Base-by-base conservation (phyloP, 2,888 invertebrate genomes). In the Lasius platythorax region DNA sequence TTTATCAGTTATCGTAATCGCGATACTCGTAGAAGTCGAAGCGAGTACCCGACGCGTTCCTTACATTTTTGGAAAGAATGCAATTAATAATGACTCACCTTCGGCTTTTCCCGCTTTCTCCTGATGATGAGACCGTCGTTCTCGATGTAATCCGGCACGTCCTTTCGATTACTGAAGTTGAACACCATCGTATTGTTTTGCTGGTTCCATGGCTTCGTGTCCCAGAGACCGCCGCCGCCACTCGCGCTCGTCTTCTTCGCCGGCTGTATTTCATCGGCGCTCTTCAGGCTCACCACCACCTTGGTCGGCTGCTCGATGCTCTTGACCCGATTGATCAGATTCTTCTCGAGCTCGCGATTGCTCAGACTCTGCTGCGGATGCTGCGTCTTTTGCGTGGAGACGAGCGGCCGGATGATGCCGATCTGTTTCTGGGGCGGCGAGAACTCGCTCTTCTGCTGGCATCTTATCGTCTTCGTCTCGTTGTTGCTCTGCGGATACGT, bases 141-240 rank as follows among this genome's bases (percentile, higher is more conserved):
- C 95, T 98, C 98, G 93, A 98, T 98, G 95, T 98, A 98, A 96
- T 98, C 98, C 74, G 98, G 98, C 93, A 98, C 98, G 93, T 97
- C 97, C 95, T 97, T 97, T 93, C 97, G 96, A 95, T 97, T 96
- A 90, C 97, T 97, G 95, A 98, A 98, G 96, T 98, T 98, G 96
- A 98, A 98, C 89, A 98, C 98, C 95, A 98, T 97, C 46, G 97
- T 96, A 90, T 97, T 97, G 91, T 97, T 97, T 93, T 96, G 95
- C 89, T 96, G 95, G 85, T 95, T 95, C 95, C 95, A 95, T 33
- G 95, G 95, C 85, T 95, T 95, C 82, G 95, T 95, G 83, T 95
- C 95, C 95, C 95, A 95, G 84, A 94, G 92, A 63, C 92, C 95
- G 53, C 93, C 91, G 1, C 92, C 91, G n/a, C 93, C 3, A 2